Evolutionary conservation across 2,888 invertebrate genomes (phyloP), one percentile per base, ranked within the genome.

Genomic region (Hemaris fuciformis): DNA sequence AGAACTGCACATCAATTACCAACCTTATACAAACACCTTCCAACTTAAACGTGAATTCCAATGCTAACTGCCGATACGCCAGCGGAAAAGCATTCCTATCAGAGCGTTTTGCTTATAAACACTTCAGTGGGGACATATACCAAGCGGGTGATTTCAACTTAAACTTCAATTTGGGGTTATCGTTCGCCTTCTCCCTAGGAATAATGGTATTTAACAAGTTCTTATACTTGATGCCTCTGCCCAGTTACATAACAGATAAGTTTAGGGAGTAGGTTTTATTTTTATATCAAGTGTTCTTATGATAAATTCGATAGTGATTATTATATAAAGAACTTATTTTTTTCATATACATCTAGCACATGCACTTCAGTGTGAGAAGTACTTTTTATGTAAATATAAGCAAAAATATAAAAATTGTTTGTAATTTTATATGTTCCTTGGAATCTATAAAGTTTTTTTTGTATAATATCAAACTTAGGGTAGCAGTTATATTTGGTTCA

Each of bases 181-280:
- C 96, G 0, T 95, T 97, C 67, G 97, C 96, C 0, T 98, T 98
- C 77, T 95, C 97, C 0, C 88, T 96, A 0, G 97, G 97, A 0
- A 94, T 97, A 71, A 95, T 96, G 66, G 93, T 97, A 56, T 93
- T 98, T 4, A 98, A 98, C 81, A 95, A 97, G 82, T 94, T 98
- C 65, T 88, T 98, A 60, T 98, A 98, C 85, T 88, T 98, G 48
- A 93, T 98, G 72, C 98, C 98, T 0, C 85, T 98, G 72, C 98
- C 98, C 0, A 95, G 95, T 34, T 97, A 96, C 79, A 94, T 98
- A 13, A 96, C 97, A 76, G 96, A 96, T 66, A 98, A 98, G 88
- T 98, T 98, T 89, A 94, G 97, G 78, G 96, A 97, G 78, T 91
- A 53, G 41, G 20, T 42, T 5, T 27, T n/a, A 38, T 18, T 8